Conservation (phyloP, 1,140 invertebrate genomes). For the Ceratina calcarata region DNA sequence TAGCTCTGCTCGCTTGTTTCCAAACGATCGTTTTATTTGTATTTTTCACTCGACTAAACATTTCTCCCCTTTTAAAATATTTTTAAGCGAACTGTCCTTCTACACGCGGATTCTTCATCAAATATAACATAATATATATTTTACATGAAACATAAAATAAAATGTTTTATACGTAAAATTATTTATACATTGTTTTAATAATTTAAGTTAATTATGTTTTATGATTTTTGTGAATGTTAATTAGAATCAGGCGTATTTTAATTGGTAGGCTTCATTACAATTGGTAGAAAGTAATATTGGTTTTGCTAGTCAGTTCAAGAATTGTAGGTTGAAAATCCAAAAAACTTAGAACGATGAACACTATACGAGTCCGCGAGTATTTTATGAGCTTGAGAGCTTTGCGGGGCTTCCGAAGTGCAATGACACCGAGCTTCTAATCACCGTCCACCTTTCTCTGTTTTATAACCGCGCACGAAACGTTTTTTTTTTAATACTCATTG, state of each 20-base stretch:
- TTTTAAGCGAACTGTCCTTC: neutral
- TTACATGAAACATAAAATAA: neutral
- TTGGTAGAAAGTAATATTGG: neutral
- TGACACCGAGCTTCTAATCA: constrained; percentile 30
- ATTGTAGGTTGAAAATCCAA: neutral
- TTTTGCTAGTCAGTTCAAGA: neutral
- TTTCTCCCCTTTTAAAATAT: neutral
- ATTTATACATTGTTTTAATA: no score
- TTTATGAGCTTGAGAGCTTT: constrained; percentile 34
- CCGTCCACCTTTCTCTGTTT: constrained; percentile 24
- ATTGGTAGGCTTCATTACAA: neutral
- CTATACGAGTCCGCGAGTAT: neutral
- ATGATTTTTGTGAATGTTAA: no score
- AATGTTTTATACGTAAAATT: no score
- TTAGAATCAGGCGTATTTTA: no score
- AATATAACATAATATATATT: neutral
- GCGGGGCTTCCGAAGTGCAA: constrained; percentile 42
- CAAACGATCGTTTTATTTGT: constrained; percentile 12
- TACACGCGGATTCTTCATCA: no score
- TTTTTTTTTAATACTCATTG: constrained; percentile 3
- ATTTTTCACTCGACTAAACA: neutral
- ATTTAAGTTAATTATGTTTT: no score
- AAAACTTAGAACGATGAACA: constrained; percentile 7
- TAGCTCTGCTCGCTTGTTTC: neutral
- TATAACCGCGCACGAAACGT: constrained; percentile 3